Percentiles rank a stretch among this genome's conserved stretches.
phyloP scores from a whole-genome alignment of 2,888 invertebrate genomes.

The Polymixis lichenea region DNA sequence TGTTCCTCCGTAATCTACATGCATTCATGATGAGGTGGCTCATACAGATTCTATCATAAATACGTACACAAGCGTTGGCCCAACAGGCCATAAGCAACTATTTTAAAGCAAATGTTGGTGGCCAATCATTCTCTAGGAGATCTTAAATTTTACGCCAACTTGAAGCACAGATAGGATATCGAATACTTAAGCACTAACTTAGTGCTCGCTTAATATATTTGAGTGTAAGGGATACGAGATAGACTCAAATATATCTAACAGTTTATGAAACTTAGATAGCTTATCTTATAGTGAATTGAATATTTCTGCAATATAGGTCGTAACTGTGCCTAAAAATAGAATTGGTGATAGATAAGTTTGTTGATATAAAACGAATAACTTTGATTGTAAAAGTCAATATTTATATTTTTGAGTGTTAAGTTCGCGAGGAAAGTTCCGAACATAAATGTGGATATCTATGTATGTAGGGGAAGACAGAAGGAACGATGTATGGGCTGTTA shows the following conservation, averaged over 20 bases:
- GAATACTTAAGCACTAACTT: conserved; percentile 42
- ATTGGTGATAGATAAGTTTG: conserved; percentile 18
- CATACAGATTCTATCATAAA: conserved; percentile 1
- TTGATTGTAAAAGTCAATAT: conserved; percentile 9
- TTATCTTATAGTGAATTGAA: conserved; percentile 28
- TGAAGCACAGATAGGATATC: conserved; percentile 27
- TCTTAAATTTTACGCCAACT: conserved; percentile 34
- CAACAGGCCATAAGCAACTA: background rate
- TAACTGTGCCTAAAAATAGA: conserved; percentile 13
- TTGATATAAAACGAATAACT: conserved; percentile 20
- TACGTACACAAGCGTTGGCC: conserved; percentile 6
- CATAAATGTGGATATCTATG: background rate
- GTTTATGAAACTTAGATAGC: conserved; percentile 17
- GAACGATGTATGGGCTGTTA: background rate
- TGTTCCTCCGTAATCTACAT: conserved; percentile 5
- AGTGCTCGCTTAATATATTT: conserved; percentile 22
- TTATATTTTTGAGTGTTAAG: background rate
- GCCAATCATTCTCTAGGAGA: background rate
- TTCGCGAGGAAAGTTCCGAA: background rate
- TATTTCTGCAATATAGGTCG: conserved; percentile 27
- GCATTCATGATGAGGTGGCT: conserved; percentile 6
- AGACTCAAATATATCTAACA: conserved; percentile 1
- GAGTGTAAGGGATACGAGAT: conserved; percentile 30
- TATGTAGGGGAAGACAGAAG: background rate
- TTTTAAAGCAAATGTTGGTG: background rate